Conservation (phyloP, 1,140 invertebrate species). For the Brachionus paranguensis region DNA sequence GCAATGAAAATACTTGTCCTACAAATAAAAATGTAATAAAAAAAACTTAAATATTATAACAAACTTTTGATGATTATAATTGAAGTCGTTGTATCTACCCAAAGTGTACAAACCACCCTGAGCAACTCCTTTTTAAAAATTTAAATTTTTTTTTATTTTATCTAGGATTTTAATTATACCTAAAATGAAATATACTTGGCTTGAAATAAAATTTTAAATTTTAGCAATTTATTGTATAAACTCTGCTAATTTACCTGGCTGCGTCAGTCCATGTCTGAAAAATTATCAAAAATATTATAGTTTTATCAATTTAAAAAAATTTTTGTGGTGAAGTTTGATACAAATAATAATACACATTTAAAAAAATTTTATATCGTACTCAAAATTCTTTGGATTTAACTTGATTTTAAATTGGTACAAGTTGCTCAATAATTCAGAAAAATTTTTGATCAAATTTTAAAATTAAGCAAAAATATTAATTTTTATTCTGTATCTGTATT, state of each 20-base stretch:
- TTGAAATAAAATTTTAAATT: background rate
- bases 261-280: slow-evolving; percentile 35
- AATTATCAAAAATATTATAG: background rate
- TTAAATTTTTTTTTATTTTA: background rate
- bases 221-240: background rate
- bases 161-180: background rate
- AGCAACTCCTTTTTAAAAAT: background rate
- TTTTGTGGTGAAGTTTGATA: background rate
- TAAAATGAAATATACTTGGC: slow-evolving; percentile 25
- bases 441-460: too few relatives aligned
- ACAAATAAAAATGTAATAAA: background rate
- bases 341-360: background rate
- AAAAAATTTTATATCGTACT: too few relatives aligned
- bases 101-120: slow-evolving; percentile 35
- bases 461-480: too few relatives aligned
- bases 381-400: too few relatives aligned
- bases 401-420: too few relatives aligned
- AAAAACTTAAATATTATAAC: background rate
- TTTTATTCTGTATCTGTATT: too few relatives aligned
- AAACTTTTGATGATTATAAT: slow-evolving; percentile 38
- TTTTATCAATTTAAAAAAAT: background rate
- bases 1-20: slow-evolving; percentile 24
- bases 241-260: background rate
- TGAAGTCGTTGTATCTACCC: slow-evolving; percentile 15
- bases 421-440: too few relatives aligned